Base-by-base conservation (phyloP, 2,113 vertebrate genomes). In the Cnemophilus loriae region DNA sequence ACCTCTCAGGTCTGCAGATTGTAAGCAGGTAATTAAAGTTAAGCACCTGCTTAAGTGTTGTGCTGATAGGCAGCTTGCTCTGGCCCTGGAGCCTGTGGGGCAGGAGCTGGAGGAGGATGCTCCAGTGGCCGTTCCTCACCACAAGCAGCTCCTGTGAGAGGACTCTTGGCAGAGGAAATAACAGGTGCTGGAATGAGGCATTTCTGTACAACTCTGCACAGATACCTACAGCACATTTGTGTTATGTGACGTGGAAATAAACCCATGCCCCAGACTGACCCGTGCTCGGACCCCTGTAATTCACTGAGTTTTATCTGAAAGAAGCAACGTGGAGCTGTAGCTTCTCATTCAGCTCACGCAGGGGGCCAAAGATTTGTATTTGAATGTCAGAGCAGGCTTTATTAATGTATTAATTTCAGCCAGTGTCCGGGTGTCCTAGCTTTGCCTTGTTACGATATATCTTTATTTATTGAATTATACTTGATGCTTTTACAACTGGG, bases 21-120 rank as follows among this genome's bases (percentile, higher is more conserved):
- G 90, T 81, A 68, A 93, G 90, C 83, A 65, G 73, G 84, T 89
- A 78, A 46, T 94, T 92, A 82, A 94, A 94, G 73, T 39, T 47
- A 79, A 94, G 88, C 90, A 94, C 86, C 76, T 81, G 69, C 80
- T 77, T 3, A 24, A 88, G 39, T 2, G 50, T 9, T 52, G 67
- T 50, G 70, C 59, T 90, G 91, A 10, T 41, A 4, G 0, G 59
- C n/a, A 23, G 50, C 8, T 21, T 4, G 53, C 60, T 73, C 12
- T 76, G 4, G 2, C 18, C 41, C 44, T 2, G 33, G 19, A 18
- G 49, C 23, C 5, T 1, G 24, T 3, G n/a, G 30, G 68, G 30
- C 56, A 47, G 69, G 10, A 33, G 78, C 55, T 10, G 24, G 20
- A 52, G 71, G 41, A 33, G 5, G 33, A 24, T 21, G 65, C 17